phyloP scores from a whole-genome alignment of 2,888 invertebrate genomes.

The Mactromeris polynyma region DNA sequence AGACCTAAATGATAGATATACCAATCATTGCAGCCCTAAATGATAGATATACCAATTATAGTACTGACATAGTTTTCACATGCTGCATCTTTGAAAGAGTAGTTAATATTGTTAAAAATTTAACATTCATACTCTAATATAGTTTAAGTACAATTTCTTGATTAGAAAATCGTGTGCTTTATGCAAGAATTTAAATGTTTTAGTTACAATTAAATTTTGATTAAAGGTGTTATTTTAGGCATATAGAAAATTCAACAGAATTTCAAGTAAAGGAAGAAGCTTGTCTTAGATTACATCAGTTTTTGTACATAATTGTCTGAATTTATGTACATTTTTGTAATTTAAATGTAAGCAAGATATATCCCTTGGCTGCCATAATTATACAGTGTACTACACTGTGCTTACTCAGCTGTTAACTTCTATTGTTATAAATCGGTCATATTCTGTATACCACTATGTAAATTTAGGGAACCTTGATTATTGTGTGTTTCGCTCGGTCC shows the following conservation, averaged over 20 bases:
- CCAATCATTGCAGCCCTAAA: too few relatives aligned
- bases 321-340: not conserved
- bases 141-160: too few relatives aligned
- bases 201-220: not conserved
- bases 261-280: not conserved
- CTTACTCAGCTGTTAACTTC: not conserved
- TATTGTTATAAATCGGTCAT: conserved; percentile 9
- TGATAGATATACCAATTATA: too few relatives aligned
- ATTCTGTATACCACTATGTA: not conserved
- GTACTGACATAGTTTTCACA: too few relatives aligned
- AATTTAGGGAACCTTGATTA: not conserved
- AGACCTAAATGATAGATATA: too few relatives aligned
- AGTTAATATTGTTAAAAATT: too few relatives aligned
- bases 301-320: not conserved
- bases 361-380: not conserved
- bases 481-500: not conserved
- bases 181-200: not conserved
- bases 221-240: too few relatives aligned
- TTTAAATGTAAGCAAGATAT: not conserved
- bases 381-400: not conserved
- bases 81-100: too few relatives aligned
- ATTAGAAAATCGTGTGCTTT: too few relatives aligned
- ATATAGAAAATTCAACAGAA: not conserved
- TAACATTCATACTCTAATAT: too few relatives aligned
- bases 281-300: not conserved